These are phyloP conservation scores for Amphipoea lucens DNA, from an alignment of 2,888 invertebrate genomes.

Conservation along the genomic window DNA sequence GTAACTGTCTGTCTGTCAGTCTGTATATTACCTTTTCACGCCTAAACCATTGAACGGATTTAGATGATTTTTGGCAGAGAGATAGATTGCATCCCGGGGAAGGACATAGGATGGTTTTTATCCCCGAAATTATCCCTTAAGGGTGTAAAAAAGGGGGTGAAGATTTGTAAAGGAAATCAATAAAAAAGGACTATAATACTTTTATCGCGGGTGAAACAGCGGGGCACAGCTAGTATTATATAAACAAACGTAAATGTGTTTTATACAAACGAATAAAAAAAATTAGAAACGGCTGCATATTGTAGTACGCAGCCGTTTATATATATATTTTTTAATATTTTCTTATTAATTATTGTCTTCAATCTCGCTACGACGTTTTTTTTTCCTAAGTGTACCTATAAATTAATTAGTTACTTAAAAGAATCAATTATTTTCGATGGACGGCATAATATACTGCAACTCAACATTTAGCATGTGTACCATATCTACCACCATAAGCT, in stretches of 20 bases:
- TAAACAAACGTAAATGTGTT: neutral
- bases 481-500: conserved; percentile 1
- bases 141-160: no score
- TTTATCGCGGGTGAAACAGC: no score
- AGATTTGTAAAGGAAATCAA: no score
- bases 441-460: neutral
- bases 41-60: no score
- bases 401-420: neutral
- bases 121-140: no score
- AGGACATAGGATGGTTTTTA: no score
- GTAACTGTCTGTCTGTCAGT: no score
- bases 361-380: neutral
- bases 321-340: neutral
- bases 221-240: neutral
- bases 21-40: no score
- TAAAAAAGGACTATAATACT: no score
- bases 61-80: no score
- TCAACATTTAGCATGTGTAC: conserved; percentile 20
- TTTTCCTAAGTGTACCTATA: neutral
- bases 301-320: neutral
- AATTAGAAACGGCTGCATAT: neutral
- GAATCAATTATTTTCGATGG: neutral
- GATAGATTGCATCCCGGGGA: no score
- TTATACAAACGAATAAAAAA: neutral
- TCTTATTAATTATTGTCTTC: neutral